Percentiles rank a stretch among this genome's conserved stretches.
phyloP scores from a whole-genome alignment of 1,140 invertebrate species.

The Aphis craccivora region DNA sequence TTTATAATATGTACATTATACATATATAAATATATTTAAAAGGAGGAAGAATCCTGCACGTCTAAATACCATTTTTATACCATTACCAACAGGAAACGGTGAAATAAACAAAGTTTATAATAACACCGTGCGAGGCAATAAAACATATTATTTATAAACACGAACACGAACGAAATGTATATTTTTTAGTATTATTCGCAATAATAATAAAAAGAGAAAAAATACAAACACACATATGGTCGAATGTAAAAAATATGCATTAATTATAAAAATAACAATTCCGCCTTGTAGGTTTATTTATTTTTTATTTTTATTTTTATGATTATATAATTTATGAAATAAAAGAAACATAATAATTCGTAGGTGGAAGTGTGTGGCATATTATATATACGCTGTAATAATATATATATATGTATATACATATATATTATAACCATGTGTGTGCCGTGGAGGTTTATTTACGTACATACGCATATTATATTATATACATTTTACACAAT shows the following conservation, averaged over 20 bases:
- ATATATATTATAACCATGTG: neutral
- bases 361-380: slow-evolving; percentile 25
- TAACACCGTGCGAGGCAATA: slow-evolving; percentile 55
- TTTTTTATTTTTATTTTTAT: slow-evolving; percentile 23
- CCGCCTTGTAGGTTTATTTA: slow-evolving; percentile 40
- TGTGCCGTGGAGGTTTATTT: neutral
- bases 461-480: neutral
- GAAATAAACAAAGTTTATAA: slow-evolving; percentile 58
- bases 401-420: neutral
- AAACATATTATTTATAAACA: slow-evolving; percentile 58
- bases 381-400: neutral
- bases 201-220: slow-evolving; percentile 41
- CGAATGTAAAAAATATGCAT: slow-evolving; percentile 44
- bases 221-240: slow-evolving; percentile 25
- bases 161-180: slow-evolving; percentile 54
- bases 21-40: slow-evolving; percentile 17
- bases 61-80: slow-evolving; percentile 51
- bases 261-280: slow-evolving; percentile 51
- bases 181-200: slow-evolving; percentile 56
- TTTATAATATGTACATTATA: neutral
- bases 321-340: slow-evolving; percentile 46
- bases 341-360: slow-evolving; percentile 45
- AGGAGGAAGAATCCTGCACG: neutral
- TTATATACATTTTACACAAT: neutral
- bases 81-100: slow-evolving; percentile 53